Percentiles rank a stretch among this genome's conserved stretches.
Conservation (phyloP, 2,797 vertebrate genomes). For the Smutsia gigantea region DNA sequence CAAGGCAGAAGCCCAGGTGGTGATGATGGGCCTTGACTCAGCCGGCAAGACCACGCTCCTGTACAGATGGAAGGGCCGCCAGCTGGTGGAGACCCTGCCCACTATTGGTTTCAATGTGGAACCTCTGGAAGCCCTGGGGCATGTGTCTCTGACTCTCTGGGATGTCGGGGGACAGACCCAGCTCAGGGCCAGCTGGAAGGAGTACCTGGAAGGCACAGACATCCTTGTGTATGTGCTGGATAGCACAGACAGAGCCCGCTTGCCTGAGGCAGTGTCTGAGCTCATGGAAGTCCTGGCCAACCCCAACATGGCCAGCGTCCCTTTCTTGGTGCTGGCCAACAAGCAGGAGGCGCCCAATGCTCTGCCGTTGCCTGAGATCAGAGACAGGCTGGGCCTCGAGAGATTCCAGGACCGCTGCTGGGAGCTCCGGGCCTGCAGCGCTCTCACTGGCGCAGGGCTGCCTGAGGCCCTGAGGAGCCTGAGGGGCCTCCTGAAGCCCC, state of each 20-base stretch:
- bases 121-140: slow-evolving; percentile 87
- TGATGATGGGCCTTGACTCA: slow-evolving; percentile 93
- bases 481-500: slow-evolving; percentile 86
- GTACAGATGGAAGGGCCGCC: slow-evolving; percentile 88
- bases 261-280: slow-evolving; percentile 87
- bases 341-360: slow-evolving; percentile 90
- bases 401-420: slow-evolving; percentile 82
- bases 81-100: slow-evolving; percentile 89
- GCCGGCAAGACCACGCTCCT: slow-evolving; percentile 94
- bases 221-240: slow-evolving; percentile 93
- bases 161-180: slow-evolving; percentile 91
- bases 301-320: slow-evolving; percentile 85
- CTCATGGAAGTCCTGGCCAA: slow-evolving; percentile 88
- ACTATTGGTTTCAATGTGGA: slow-evolving; percentile 95
- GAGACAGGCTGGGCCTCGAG: slow-evolving; percentile 80
- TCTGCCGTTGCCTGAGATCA: slow-evolving; percentile 87
- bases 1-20: slow-evolving; percentile 86
- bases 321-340: slow-evolving; percentile 94
- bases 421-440: slow-evolving; percentile 92
- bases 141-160: slow-evolving; percentile 90
- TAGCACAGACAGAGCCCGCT: slow-evolving; percentile 86
- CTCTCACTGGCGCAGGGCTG: slow-evolving; percentile 88
- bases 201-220: slow-evolving; percentile 89
- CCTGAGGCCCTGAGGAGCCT: slow-evolving; percentile 88
- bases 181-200: slow-evolving; percentile 91